A percentile compares a stretch with the other conserved stretches of the same genome.
phyloP scores from a whole-genome alignment of 2,113 vertebrate genomes.

The Sphaerodactylus townsendi region DNA sequence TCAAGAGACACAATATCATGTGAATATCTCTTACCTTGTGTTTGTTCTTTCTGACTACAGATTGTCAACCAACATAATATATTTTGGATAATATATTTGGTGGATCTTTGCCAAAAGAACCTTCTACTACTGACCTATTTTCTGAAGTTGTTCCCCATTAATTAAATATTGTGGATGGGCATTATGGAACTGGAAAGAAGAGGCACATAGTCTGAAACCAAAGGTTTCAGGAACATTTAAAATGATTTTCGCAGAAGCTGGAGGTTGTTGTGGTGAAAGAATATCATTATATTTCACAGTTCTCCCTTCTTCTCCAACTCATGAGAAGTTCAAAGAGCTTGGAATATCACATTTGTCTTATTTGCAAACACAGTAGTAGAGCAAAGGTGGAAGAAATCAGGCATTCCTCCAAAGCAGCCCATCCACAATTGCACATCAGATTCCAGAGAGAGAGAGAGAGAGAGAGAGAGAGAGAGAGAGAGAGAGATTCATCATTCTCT shows the following conservation, averaged over 20 bases:
- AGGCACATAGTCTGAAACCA: background rate
- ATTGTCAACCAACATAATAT: background rate
- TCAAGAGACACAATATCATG: background rate
- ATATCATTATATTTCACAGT: too few relatives aligned
- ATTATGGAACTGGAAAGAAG: background rate
- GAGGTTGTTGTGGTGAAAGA: background rate
- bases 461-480: too few relatives aligned
- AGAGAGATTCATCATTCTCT: too few relatives aligned
- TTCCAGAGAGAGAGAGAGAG: too few relatives aligned
- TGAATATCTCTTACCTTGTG: background rate
- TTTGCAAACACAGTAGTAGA: too few relatives aligned
- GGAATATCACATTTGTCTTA: too few relatives aligned
- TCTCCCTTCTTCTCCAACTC: too few relatives aligned
- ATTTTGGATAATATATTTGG: background rate
- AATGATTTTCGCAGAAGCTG: background rate
- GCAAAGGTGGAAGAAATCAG: too few relatives aligned
- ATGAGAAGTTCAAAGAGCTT: too few relatives aligned
- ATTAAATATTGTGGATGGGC: background rate
- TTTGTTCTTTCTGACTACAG: background rate
- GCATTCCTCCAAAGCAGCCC: too few relatives aligned
- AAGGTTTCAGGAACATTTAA: background rate
- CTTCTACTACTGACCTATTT: background rate
- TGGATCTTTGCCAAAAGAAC: background rate
- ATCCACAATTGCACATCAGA: too few relatives aligned
- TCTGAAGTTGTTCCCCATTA: background rate